A percentile compares a stretch with the other conserved stretches of the same genome.
Conservation (phyloP, 1,140 invertebrate genomes). For the Paramacrobiotus metropolitanus region DNA sequence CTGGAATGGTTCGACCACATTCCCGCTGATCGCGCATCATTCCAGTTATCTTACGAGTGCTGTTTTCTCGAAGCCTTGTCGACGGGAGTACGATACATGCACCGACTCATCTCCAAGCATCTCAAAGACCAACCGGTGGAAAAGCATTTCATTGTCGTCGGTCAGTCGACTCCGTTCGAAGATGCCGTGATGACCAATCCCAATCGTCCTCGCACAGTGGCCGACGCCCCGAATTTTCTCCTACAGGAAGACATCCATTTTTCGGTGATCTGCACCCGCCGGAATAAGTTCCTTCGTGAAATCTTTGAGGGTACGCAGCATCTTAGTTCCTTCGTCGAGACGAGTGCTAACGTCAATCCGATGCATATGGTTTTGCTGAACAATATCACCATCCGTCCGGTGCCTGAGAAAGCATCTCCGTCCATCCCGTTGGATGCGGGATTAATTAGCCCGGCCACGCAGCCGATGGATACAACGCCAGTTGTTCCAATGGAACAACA, state of each 20-base stretch:
- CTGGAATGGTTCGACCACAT: neutral
- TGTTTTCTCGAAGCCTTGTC: neutral
- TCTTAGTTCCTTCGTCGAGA: neutral
- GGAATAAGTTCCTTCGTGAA: neutral
- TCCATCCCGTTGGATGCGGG: neutral
- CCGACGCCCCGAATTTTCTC: neutral
- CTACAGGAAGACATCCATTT: neutral
- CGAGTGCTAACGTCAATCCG: neutral
- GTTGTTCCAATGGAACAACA: too few species aligned
- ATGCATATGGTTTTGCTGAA: neutral
- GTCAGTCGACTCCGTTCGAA: neutral
- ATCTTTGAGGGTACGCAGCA: neutral
- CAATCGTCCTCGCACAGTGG: neutral
- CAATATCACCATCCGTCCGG: neutral
- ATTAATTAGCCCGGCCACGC: neutral
- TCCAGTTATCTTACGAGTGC: neutral
- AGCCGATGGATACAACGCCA: too few species aligned
- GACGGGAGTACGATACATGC: neutral
- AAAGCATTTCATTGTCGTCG: neutral
- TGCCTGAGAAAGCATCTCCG: neutral
- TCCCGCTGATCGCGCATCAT: neutral
- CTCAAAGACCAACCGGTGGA: neutral
- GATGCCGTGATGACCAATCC: neutral
- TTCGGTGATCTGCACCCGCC: neutral
- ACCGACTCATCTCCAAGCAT: neutral